phyloP scores from a whole-genome alignment of 2,797 vertebrate genomes.

The Peromyscus attwateri region DNA sequence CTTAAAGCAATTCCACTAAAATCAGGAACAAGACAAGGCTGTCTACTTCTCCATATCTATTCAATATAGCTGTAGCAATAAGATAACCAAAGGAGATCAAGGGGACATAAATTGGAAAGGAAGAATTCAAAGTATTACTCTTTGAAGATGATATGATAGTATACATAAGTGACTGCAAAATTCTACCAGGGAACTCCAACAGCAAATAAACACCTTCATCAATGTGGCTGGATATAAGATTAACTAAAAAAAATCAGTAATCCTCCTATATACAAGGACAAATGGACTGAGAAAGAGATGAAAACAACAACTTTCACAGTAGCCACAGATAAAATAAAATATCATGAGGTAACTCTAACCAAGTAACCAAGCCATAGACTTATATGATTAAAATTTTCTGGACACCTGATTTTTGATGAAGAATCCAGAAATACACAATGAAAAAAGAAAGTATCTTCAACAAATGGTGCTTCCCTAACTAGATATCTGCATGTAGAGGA shows the following conservation, averaged over 20 bases:
- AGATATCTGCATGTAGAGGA: not conserved
- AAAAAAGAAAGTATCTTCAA: not conserved
- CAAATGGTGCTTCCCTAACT: not conserved
- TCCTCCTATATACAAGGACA: not conserved
- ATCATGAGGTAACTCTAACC: not conserved
- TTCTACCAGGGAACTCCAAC: not conserved
- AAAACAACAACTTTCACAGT: too few relatives aligned
- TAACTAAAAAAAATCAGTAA: not conserved
- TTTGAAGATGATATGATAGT: not conserved
- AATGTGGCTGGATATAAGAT: not conserved
- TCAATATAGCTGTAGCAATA: not conserved
- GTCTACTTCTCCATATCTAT: not conserved
- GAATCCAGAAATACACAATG: not conserved
- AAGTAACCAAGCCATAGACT: not conserved
- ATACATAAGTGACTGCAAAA: not conserved
- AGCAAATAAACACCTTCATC: not conserved
- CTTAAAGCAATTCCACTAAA: not conserved
- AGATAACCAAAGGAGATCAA: not conserved
- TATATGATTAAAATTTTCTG: not conserved
- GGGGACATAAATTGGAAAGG: not conserved
- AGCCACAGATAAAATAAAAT: not conserved
- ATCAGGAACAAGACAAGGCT: not conserved
- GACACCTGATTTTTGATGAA: not conserved
- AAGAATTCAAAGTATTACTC: not conserved
- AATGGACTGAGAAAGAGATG: not conserved